Evolutionary conservation across 2,113 vertebrate genomes (phyloP).

Genomic region (Lipophrys pholis): DNA sequence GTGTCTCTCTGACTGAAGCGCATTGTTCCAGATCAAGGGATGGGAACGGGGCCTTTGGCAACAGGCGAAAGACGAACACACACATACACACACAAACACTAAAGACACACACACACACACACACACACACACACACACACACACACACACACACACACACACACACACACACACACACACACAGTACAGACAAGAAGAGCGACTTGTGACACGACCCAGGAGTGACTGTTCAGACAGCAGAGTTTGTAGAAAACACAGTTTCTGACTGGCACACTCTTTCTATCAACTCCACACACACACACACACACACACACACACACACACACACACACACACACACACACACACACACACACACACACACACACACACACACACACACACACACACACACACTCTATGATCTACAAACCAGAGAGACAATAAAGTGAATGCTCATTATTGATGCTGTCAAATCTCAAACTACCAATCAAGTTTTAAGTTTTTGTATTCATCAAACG

Average conservation of each 20-base stretch:
- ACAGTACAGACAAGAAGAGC: constrained; percentile 79
- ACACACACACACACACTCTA: too few species aligned
- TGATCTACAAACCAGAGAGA: too few species aligned
- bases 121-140: constrained; percentile 70
- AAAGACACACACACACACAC: too few species aligned
- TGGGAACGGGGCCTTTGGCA: constrained; percentile 94
- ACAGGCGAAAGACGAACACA: constrained; percentile 43
- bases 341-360: too few species aligned
- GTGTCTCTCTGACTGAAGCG: constrained; percentile 87
- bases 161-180: constrained; percentile 75
- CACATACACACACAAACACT: constrained; percentile 44
- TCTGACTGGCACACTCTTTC: constrained; percentile 50
- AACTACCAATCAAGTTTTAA: too few species aligned
- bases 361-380: too few species aligned
- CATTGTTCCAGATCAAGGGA: constrained; percentile 92
- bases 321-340: too few species aligned
- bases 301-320: too few species aligned
- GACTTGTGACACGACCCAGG: constrained; percentile 88
- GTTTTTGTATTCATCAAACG: too few species aligned
- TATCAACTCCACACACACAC: neutral
- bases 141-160: constrained; percentile 70
- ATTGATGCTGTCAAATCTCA: too few species aligned
- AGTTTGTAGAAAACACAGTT: constrained; percentile 53
- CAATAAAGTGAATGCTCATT: too few species aligned
- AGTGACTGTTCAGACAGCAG: constrained; percentile 72